These are phyloP conservation scores for Lagopus leucura DNA, from an alignment of 2,113 vertebrate species.

Conservation along the genomic window DNA sequence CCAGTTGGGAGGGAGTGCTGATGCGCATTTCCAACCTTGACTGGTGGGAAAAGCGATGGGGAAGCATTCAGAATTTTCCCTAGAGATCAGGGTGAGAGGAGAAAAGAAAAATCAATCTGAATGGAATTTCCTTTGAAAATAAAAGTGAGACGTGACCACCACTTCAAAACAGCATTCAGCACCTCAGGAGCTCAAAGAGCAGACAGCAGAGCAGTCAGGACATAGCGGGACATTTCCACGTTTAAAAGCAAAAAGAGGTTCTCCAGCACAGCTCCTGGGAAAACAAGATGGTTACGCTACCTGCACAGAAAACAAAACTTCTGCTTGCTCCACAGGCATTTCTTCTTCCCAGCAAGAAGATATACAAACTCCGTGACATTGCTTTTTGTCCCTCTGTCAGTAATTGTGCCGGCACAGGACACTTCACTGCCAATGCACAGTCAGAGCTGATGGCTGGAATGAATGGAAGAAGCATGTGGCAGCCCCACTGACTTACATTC, in stretches of 20 bases:
- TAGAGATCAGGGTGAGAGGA: conserved; percentile 33
- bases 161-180: not conserved
- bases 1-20: conserved; percentile 80
- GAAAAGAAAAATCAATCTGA: not conserved
- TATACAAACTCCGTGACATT: fast-evolving
- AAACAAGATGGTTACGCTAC: not conserved
- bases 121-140: not conserved
- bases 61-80: conserved; percentile 89
- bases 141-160: not conserved
- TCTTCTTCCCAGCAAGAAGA: not conserved
- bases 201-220: not conserved
- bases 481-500: not conserved
- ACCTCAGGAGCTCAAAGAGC: not conserved
- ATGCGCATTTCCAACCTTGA: conserved; percentile 79
- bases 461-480: not conserved
- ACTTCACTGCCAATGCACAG: not conserved
- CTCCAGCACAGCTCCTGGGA: not conserved
- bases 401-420: not conserved
- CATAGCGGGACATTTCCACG: not conserved
- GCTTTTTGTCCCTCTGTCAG: not conserved
- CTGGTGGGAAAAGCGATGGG: conserved; percentile 82
- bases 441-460: not conserved
- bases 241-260: not conserved
- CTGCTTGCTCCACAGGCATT: not conserved
- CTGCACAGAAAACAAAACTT: not conserved